phyloP scores from a whole-genome alignment of 2,113 vertebrate genomes.

The Egretta garzetta region DNA sequence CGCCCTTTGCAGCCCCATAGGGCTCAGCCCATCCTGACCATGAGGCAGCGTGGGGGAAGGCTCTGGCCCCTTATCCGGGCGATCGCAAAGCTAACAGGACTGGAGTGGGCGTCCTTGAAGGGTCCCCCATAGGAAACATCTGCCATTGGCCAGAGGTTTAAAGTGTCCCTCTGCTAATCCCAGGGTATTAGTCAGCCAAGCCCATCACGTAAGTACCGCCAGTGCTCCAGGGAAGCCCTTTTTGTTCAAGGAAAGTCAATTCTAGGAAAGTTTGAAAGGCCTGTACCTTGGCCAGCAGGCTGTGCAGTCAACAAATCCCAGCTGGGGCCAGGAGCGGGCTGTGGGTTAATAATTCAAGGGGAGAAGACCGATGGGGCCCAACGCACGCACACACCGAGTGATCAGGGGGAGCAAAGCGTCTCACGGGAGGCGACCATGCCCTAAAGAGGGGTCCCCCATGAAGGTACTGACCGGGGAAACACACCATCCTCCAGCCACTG shows the following conservation, averaged over 20 bases:
- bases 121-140: not conserved
- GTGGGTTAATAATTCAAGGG: slow-evolving; percentile 69
- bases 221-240: slow-evolving; percentile 3
- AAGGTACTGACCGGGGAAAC: not conserved
- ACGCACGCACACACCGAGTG: rapidly evolving
- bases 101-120: not conserved
- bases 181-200: not conserved
- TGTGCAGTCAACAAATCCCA: slow-evolving; percentile 24
- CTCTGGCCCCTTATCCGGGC: not conserved
- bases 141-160: slow-evolving; percentile 37
- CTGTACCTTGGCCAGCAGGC: slow-evolving; percentile 53
- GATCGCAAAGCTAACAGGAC: slow-evolving; percentile 26
- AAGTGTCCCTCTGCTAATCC: slow-evolving; percentile 54
- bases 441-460: not conserved
- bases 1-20: not conserved
- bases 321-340: slow-evolving; percentile 42
- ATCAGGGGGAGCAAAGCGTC: not conserved
- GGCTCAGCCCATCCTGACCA: not conserved
- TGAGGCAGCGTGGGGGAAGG: not conserved
- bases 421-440: rapidly evolving
- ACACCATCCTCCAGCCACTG: not conserved
- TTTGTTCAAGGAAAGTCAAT: slow-evolving; percentile 53
- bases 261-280: slow-evolving; percentile 36
- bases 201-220: slow-evolving; percentile 30
- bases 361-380: not conserved